Evolutionary conservation across 2,888 invertebrate species (phyloP).

Genomic region (Metacarcinus magister): DNA sequence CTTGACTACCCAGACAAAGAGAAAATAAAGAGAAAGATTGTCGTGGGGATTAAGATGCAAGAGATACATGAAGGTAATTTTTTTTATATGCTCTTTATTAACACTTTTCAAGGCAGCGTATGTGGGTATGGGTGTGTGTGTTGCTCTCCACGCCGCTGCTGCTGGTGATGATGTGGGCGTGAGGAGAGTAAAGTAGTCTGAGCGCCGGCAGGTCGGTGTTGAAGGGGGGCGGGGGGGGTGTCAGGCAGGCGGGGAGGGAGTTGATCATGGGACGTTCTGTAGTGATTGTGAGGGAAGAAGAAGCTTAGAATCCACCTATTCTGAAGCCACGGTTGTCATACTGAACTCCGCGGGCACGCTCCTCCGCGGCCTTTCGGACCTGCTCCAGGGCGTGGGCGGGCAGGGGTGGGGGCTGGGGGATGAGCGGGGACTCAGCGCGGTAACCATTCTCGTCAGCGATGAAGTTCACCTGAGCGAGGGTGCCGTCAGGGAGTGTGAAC

Average conservation of each 20-base stretch:
- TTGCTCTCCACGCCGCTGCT: not conserved
- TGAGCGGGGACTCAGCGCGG: slow-evolving; percentile 62
- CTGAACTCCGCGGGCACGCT: not conserved
- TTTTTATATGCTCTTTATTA: not conserved
- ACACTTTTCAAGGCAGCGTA: not conserved
- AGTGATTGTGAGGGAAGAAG: not conserved
- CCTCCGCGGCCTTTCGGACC: slow-evolving; percentile 60
- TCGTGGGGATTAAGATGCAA: not conserved
- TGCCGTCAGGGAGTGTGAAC: slow-evolving; percentile 63
- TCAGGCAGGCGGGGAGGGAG: not conserved
- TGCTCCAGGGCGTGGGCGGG: slow-evolving; percentile 72
- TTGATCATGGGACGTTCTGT: not conserved
- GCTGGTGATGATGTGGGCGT: not conserved
- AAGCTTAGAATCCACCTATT: not conserved
- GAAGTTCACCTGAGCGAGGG: slow-evolving; percentile 52
- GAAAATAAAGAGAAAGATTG: not conserved
- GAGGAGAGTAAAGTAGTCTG: not conserved
- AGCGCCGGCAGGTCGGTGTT: not conserved
- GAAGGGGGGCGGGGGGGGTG: not conserved
- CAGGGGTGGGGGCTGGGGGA: slow-evolving; percentile 69
- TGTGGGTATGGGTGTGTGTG: not conserved
- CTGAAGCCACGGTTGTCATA: not conserved
- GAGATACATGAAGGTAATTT: not conserved
- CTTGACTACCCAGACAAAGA: not conserved
- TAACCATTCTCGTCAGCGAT: slow-evolving; percentile 72